Conservation (phyloP, 2,797 vertebrate genomes). For the Karalla daura region DNA sequence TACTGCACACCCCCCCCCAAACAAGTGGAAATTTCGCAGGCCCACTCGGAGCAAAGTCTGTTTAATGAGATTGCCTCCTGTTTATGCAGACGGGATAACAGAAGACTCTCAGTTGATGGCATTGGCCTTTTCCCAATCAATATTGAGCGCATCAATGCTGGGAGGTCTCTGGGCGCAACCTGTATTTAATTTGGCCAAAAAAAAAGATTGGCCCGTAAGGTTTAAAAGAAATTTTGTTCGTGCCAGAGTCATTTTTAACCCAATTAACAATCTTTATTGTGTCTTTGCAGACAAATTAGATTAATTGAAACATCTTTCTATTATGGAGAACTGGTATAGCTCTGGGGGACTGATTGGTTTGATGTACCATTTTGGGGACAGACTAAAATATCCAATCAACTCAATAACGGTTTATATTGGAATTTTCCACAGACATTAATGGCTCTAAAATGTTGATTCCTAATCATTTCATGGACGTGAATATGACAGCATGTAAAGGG, state of each 20-base stretch:
- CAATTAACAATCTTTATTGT: conserved; percentile 12
- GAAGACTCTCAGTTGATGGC: conserved; percentile 55
- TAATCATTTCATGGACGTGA: neutral
- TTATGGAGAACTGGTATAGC: neutral
- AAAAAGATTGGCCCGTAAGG: conserved; percentile 21
- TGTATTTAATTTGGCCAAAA: conserved; percentile 61
- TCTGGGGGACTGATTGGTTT: neutral
- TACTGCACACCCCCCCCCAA: conserved; percentile 36
- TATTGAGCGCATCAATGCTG: conserved; percentile 54
- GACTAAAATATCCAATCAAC: neutral
- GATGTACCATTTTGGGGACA: neutral
- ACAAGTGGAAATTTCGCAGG: conserved; percentile 50
- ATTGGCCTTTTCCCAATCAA: conserved; percentile 65
- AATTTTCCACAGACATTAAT: neutral
- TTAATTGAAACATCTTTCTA: neutral
- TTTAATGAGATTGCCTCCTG: conserved; percentile 76
- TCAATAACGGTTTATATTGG: neutral
- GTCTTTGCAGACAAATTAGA: conserved; percentile 18
- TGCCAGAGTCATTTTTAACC: conserved; percentile 32
- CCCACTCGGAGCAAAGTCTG: conserved; percentile 29
- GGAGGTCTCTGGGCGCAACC: conserved; percentile 37
- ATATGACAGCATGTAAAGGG: neutral
- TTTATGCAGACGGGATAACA: conserved; percentile 64
- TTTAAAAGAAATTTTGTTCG: conserved; percentile 31
- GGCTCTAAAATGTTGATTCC: neutral